Conservation (phyloP, 92 coral and sea anemone genomes). For the Phymanthus crucifer region DNA sequence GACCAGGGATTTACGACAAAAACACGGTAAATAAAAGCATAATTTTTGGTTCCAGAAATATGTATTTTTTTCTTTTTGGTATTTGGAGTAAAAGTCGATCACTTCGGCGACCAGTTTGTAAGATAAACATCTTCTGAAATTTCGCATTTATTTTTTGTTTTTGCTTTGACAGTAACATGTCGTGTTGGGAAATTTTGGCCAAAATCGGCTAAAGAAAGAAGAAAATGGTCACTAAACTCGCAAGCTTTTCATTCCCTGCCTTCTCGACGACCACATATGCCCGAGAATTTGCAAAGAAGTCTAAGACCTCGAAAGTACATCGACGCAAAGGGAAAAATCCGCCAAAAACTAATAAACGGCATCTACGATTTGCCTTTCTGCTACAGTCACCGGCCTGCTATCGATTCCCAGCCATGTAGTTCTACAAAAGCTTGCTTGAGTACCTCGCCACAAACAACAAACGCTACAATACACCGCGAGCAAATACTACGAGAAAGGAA, state of each 20-base stretch:
- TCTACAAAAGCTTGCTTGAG: slow-evolving; percentile 31
- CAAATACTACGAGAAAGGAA: background rate
- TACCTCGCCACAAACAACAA: slow-evolving; percentile 14
- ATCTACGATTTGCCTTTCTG: slow-evolving; percentile 70
- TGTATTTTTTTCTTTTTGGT: background rate
- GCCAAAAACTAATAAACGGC: slow-evolving; percentile 77
- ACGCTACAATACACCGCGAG: slow-evolving; percentile 29
- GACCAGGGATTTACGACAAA: slow-evolving; percentile 43
- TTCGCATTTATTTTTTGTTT: slow-evolving; percentile 9
- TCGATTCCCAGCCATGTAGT: slow-evolving; percentile 61
- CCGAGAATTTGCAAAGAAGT: slow-evolving; percentile 25
- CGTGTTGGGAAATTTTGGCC: slow-evolving; percentile 70
- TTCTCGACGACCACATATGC: background rate
- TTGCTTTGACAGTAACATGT: slow-evolving; percentile 44
- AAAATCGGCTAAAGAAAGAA: slow-evolving; percentile 38
- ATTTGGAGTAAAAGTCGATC: slow-evolving; percentile 18
- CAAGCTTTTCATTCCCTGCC: slow-evolving; percentile 7
- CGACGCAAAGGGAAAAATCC: slow-evolving; percentile 67
- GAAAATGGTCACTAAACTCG: slow-evolving; percentile 54
- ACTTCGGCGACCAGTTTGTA: slow-evolving; percentile 1
- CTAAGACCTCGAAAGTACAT: slow-evolving; percentile 34
- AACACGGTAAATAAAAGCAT: slow-evolving; percentile 53
- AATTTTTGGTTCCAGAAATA: background rate
- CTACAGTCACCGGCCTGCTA: slow-evolving; percentile 66
- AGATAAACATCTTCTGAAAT: background rate